Evolutionary conservation across 2,888 invertebrate genomes (phyloP).

Genomic region (Drosophila eohydei): DNA sequence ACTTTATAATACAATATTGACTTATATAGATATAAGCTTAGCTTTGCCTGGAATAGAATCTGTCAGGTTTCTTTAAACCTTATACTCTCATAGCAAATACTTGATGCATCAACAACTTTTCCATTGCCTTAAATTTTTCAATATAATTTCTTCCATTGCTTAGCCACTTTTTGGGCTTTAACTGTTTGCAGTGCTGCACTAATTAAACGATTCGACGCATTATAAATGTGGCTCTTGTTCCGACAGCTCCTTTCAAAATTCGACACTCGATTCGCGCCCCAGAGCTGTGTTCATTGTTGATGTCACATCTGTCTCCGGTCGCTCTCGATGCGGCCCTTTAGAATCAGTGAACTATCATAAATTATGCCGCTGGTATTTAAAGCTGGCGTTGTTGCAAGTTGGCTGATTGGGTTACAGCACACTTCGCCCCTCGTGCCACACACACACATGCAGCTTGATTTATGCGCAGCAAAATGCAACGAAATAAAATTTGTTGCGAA

Average conservation of each 20-base stretch:
- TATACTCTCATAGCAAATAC: too few relatives aligned
- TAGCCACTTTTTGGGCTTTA: not conserved
- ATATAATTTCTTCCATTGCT: not conserved
- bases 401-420: constrained; percentile 2
- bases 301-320: constrained; percentile 71
- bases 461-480: constrained; percentile 66
- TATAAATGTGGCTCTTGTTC: constrained; percentile 10
- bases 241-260: constrained; percentile 26
- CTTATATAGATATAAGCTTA: too few relatives aligned
- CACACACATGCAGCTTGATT: constrained; percentile 58
- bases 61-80: too few relatives aligned
- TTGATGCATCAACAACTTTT: too few relatives aligned
- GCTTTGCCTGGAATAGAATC: too few relatives aligned
- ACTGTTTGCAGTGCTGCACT: not conserved
- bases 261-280: constrained; percentile 21
- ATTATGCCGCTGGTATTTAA: constrained; percentile 70
- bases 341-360: constrained; percentile 59
- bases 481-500: constrained; percentile 69
- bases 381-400: constrained; percentile 57
- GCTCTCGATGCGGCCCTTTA: constrained; percentile 31
- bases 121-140: not conserved
- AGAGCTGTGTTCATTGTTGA: constrained; percentile 53
- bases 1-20: too few relatives aligned
- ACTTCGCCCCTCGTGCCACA: constrained; percentile 3
- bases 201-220: not conserved